Conservation (phyloP, 2,113 vertebrate species). For the Rhinoderma darwinii region DNA sequence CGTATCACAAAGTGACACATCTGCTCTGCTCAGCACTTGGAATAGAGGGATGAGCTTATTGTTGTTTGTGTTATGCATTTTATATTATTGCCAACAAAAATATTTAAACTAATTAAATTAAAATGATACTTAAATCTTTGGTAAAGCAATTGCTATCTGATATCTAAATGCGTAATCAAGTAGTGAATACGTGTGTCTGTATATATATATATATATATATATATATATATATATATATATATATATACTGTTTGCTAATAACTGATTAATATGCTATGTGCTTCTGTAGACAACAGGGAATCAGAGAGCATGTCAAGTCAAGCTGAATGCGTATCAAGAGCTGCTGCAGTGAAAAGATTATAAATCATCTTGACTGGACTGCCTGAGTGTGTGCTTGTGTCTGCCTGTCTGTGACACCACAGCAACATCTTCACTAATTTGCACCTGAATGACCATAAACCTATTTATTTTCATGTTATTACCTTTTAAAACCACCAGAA, state of each 20-base stretch:
- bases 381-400: background rate
- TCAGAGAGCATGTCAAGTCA: constrained; percentile 40
- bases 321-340: constrained; percentile 29
- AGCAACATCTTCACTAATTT: constrained; percentile 14
- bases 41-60: background rate
- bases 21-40: constrained; percentile 13
- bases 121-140: constrained; percentile 48
- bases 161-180: background rate
- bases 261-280: constrained; percentile 3
- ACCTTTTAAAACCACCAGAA: background rate
- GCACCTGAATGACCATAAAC: background rate
- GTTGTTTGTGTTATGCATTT: background rate
- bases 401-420: background rate
- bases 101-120: background rate
- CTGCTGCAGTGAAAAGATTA: constrained; percentile 20
- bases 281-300: constrained; percentile 32
- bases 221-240: background rate
- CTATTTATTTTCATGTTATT: background rate
- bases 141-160: constrained; percentile 49
- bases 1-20: background rate
- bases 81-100: constrained; percentile 37
- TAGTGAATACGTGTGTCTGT: background rate
- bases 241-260: background rate
- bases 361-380: constrained; percentile 37
- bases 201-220: background rate